Conservation (phyloP, 2,113 vertebrate species). For the Furnarius figulus region DNA sequence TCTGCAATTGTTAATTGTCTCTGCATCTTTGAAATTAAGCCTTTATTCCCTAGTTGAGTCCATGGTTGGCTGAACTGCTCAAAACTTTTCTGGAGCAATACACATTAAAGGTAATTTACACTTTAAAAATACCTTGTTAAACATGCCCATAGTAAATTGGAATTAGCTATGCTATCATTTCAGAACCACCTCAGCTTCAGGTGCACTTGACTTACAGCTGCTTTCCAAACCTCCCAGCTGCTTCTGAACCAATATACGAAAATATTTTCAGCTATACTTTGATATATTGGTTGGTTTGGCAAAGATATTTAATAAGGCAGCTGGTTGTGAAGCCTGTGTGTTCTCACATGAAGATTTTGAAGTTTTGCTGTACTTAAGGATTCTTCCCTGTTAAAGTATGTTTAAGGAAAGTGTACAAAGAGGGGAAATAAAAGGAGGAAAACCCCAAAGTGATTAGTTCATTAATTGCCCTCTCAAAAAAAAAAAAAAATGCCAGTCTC, state of each 20-base stretch:
- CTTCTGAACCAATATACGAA: neutral
- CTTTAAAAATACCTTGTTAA: neutral
- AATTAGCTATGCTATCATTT: accelerated
- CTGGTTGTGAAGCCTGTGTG: neutral
- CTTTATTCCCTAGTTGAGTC: neutral
- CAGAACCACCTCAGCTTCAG: neutral
- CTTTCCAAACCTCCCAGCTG: neutral
- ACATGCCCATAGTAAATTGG: neutral
- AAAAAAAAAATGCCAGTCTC: neutral
- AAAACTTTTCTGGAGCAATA: neutral
- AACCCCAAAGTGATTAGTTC: neutral
- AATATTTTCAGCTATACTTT: neutral
- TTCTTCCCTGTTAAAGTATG: neutral
- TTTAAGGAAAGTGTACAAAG: neutral
- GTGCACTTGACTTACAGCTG: neutral
- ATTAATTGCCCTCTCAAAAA: neutral
- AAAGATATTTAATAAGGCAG: neutral
- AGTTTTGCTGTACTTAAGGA: neutral
- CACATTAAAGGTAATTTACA: neutral
- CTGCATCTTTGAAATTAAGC: neutral
- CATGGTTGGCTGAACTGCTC: neutral
- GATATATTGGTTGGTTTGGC: neutral
- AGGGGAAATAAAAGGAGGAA: neutral
- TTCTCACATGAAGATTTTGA: neutral
- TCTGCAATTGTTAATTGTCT: neutral